A percentile compares a stretch with the other conserved stretches of the same genome.
These are phyloP conservation scores for Erethizon dorsatum DNA, from an alignment of 2,797 vertebrate genomes.

Conservation along the genomic window DNA sequence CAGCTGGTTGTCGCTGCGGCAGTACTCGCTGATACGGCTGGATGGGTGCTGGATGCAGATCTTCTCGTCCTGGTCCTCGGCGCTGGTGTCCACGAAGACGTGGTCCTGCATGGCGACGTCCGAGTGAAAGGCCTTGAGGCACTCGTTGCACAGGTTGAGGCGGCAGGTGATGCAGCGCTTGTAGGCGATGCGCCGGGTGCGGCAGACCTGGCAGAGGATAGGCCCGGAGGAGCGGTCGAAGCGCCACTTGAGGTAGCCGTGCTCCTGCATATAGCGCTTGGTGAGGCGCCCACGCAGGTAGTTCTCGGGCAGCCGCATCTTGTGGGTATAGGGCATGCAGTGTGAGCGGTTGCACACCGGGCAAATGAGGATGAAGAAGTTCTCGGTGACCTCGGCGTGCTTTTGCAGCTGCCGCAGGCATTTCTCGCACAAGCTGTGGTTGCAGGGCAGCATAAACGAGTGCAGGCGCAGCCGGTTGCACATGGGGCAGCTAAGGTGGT, in stretches of 20 bases:
- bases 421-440: constrained; percentile 87
- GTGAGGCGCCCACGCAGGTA: constrained; percentile 86
- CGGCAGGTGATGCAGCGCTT: constrained; percentile 86
- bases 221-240: constrained; percentile 80
- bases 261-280: constrained; percentile 86
- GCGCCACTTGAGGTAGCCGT: constrained; percentile 86
- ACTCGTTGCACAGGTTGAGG: constrained; percentile 86
- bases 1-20: constrained; percentile 83
- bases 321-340: constrained; percentile 84
- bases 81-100: constrained; percentile 82
- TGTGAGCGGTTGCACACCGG: constrained; percentile 85
- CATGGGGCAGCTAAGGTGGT: constrained; percentile 84
- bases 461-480: constrained; percentile 86
- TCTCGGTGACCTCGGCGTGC: constrained; percentile 83
- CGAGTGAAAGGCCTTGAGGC: constrained; percentile 82
- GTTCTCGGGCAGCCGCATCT: constrained; percentile 86
- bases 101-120: constrained; percentile 85
- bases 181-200: constrained; percentile 73
- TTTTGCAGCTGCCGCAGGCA: constrained; percentile 83
- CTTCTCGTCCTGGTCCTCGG: constrained; percentile 84
- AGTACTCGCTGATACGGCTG: constrained; percentile 85
- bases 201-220: constrained; percentile 85
- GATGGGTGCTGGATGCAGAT: constrained; percentile 84
- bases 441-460: constrained; percentile 87
- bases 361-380: constrained; percentile 86